Base-by-base conservation (phyloP, 2,113 vertebrate species). In the Neofelis nebulosa region DNA sequence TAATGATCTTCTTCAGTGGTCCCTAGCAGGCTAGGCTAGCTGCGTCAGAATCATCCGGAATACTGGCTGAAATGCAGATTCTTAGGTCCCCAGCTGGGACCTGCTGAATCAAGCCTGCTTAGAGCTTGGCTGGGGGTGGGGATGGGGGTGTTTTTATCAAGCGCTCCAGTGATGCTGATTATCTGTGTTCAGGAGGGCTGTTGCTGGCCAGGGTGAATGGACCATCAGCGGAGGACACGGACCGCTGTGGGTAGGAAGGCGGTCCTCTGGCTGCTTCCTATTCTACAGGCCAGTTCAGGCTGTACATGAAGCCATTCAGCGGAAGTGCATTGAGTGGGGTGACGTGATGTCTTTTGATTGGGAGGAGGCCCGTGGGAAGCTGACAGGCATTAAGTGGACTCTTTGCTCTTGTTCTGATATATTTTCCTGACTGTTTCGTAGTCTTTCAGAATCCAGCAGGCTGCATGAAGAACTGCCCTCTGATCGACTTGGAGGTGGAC, bases 401-500 rank as follows among this genome's bases (percentile, higher is more conserved):
- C 36, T 36, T 73, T 74, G 33, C 52, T 80, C 29, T 38, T 5
- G 1, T 48, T 71, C 41, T 63, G 29, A 2, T 13, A 12, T 31
- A 1, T 8, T 10, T 36, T 68, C 57, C 55, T 71, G 1, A 33
- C 61, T 83, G 29, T 50, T 61, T 29, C 91, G 89, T 27, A 97
- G 99, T 38, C 0, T 81, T 98, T 16, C 79, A 15, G 50, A 98
- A 89, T 23, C 65, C 98, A 88, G 94, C 97, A 1, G 91, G 96
- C 36, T 98, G 97, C 74, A 93, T 96, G 19, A 99, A 98, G 97
- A 99, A 98, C 96, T 99, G 99, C 82, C 98, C 99, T 4, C 98
- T 99, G 85, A 99, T 99, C 4, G 99, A 99, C 97, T 98, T 99
- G 0, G 99, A 99, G 0, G 92, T 98, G 95, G 99, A 99, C 95